Evolutionary conservation across 2,113 vertebrate genomes (phyloP), one percentile per base, ranked within the genome.

Genomic region (Heliornis fulica): DNA sequence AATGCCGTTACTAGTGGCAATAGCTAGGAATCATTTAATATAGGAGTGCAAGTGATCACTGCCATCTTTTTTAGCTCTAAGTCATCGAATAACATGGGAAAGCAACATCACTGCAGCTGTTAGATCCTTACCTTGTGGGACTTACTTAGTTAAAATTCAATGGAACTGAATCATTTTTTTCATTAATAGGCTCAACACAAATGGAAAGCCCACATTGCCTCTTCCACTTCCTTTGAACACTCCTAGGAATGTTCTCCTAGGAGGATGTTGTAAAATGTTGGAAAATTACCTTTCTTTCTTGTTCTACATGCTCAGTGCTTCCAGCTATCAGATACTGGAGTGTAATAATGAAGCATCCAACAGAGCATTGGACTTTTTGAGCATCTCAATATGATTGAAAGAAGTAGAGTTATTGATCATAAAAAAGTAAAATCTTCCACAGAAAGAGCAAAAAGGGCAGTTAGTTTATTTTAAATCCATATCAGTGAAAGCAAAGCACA

Each of bases 201-300:
- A 84, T 46, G 20, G 26, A 69, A 87, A 82, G 38, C 36, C 43
- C 45, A 40, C 57, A 59, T 54, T 69, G 36, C 25, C 8, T 88
- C 26, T 74, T 51, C 65, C 48, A 23, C 19, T 74, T 92, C 50
- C 41, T 77, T 69, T 57, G 51, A 82, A 41, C 10, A 53, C 21
- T 92, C 25, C 32, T 68, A 38, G 40, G 36, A 70, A 13, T 43
- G 2, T 79, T 93, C 11, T 89, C 18, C 50, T 87, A 43, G 43
- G 21, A 80, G 8, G 23, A 32, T 65, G 32, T 50, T 86, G n/a
- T 32, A 93, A 89, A 95, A 63, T 77, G 48, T 48, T 43, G 11
- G 36, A 82, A 95, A 88, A 77, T 68, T 87, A 41, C 17, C 80
- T 95, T 90, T 69, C 28, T 71, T 93, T 90, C 71, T 78, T 61